phyloP scores from a whole-genome alignment of 2,888 invertebrate species.

The Sacculina carcini region DNA sequence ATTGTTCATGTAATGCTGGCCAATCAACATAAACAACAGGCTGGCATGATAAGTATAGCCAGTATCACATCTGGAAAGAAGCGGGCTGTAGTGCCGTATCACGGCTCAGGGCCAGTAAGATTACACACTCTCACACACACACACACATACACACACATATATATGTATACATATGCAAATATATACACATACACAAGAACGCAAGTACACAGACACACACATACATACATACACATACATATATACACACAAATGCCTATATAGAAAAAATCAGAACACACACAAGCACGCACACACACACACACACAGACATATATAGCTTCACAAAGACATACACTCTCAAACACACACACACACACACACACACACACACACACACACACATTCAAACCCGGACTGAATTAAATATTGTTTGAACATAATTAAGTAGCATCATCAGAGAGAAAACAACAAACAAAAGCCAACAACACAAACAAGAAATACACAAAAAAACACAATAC shows the following conservation, averaged over 20 bases:
- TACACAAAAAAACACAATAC: no score
- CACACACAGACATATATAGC: neutral
- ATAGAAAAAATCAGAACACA: neutral
- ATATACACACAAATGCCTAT: neutral
- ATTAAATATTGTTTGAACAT: no score
- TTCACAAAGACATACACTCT: neutral
- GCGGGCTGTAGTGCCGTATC: no score
- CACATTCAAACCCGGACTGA: no score
- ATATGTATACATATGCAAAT: neutral
- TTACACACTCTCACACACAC: neutral
- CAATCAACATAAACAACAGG: no score
- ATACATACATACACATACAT: neutral
- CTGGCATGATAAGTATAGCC: no score
- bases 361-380: neutral
- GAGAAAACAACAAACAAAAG: no score
- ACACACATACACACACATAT: neutral
- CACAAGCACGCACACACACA: neutral
- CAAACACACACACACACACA: neutral
- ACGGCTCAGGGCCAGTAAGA: neutral
- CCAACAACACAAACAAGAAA: no score
- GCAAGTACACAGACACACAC: neutral
- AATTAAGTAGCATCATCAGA: no score
- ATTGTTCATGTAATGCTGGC: no score
- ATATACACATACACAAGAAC: neutral
- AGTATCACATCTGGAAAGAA: no score